These are phyloP conservation scores for Nasonia vitripennis DNA, from an alignment of 1,140 invertebrate species.

Conservation along the genomic window DNA sequence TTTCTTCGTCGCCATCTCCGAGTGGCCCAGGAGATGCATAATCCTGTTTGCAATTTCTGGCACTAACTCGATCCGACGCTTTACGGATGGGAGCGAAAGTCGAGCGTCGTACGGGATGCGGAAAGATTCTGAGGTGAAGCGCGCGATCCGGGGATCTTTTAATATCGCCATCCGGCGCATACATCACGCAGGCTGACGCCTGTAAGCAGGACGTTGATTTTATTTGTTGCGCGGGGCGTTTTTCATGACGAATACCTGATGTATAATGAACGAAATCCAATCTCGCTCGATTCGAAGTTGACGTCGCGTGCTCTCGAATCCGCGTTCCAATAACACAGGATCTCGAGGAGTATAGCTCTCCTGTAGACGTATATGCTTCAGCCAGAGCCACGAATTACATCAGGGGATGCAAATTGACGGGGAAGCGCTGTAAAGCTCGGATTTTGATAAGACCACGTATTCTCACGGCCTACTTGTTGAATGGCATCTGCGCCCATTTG, in stretches of 20 bases:
- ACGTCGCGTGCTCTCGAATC: too few species aligned
- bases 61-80: constrained; percentile 8
- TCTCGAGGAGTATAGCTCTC: background rate
- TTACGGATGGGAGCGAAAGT: background rate
- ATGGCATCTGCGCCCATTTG: constrained; percentile 49
- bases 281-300: too few species aligned
- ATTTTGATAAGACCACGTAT: constrained; percentile 18
- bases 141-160: background rate
- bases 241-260: too few species aligned
- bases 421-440: background rate
- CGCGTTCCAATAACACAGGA: background rate
- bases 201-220: too few species aligned
- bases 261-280: too few species aligned
- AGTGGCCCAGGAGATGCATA: constrained; percentile 1
- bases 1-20: background rate
- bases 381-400: background rate
- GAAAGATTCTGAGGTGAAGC: background rate
- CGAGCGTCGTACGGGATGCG: too few species aligned
- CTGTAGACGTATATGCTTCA: background rate
- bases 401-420: constrained; percentile 16
- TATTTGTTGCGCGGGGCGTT: too few species aligned
- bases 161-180: background rate
- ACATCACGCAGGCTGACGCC: too few species aligned
- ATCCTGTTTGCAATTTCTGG: constrained; percentile 11
- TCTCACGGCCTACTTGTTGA: constrained; percentile 58